Evolutionary conservation across 2,797 vertebrate species (phyloP), one percentile per base, ranked within the genome.

Genomic region (Cossypha dichroa): DNA sequence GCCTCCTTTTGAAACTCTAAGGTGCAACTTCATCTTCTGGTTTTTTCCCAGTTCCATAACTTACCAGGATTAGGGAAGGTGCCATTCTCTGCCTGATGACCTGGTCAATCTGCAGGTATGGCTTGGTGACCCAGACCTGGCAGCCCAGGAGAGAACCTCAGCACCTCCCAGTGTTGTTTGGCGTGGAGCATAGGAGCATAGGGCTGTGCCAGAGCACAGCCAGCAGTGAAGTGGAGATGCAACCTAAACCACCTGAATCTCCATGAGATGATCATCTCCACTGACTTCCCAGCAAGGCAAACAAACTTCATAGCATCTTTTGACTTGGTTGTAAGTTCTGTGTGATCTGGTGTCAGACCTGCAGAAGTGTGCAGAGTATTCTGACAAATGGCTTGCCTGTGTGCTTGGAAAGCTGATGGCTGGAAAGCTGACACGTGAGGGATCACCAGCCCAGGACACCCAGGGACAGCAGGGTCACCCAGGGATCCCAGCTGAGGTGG

Each of bases 131-230:
- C 15, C 14, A 56, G 28, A 52, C 29, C 19, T 31, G 22, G 83
- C 5, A 6, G 45, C 49, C 40, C 45, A 73, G 43, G 28, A 64
- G 15, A 62, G 28, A 28, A 63, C 8, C 33, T 11, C 19, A 36
- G 36, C 56, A 73, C 5, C 6, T 26, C 20, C 40, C 41, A 62
- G 18, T 11, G 36, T 1, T 78, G 58, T 13, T 20, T 87, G 67
- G 41, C 0, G 0, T 16, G 23, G n/a, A 85, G 49, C 18, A 40
- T n/a, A 2, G 3, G 10, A 20, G 11, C 3, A 1, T 2, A 46
- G 34, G 48, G 46, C 64, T 70, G 29, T 70, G 58, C 31, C 45
- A 78, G 17, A 70, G 33, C 48, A 67, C 0, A 0, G 13, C 31
- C 2, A 8, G 20, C 16, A 67, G 34, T 16, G 33, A 72, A 79